Evolutionary conservation across 2,797 vertebrate genomes (phyloP), one percentile per base, ranked within the genome.

Genomic region (Muscicapa striata): DNA sequence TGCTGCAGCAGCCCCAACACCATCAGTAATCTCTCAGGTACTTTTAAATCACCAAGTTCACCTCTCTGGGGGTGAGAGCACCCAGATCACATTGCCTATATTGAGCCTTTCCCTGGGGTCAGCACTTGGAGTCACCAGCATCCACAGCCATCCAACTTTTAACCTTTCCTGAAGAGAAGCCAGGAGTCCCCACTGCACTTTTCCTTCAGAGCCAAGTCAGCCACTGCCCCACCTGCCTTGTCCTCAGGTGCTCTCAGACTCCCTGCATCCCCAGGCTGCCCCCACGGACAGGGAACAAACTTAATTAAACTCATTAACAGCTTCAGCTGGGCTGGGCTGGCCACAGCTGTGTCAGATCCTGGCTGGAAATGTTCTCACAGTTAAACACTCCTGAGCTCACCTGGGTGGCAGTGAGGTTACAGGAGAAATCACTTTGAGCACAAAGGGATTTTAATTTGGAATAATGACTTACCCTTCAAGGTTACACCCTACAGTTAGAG

Each of bases 121-220:
- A 69, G 6, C 4, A 8, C 4, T 32, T 20, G 2, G 32, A 2
- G 1, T 15, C 52, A 61, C 6, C 11, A 51, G 21, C 0, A 1
- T 1, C 3, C 5, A 21, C 0, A 18, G 0, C 2, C 6, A 48
- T 0, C 13, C 8, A 38, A 41, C 7, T 14, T 45, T 7, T 7
- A 32, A 5, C 18, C 41, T 46, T 21, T 29, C 20, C 4, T 19
- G 5, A 36, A 55, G 29, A 73, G 15, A 24, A n/a, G 3, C 4
- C 20, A 18, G 2, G 46, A 48, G 0, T 13, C 11, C 13, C 2
- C 9, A 1, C 0, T 0, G 32, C 6, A 1, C 40, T 11, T 5
- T 15, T 22, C 9, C n/a, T 5, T 4, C 9, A 27, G 9, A 15
- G 9, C 1, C 5, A 4, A 32, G 5, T 4, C 27, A 45, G 5